These are phyloP conservation scores for Phalera bucephala DNA, from an alignment of 2,888 invertebrate species.

Conservation along the genomic window DNA sequence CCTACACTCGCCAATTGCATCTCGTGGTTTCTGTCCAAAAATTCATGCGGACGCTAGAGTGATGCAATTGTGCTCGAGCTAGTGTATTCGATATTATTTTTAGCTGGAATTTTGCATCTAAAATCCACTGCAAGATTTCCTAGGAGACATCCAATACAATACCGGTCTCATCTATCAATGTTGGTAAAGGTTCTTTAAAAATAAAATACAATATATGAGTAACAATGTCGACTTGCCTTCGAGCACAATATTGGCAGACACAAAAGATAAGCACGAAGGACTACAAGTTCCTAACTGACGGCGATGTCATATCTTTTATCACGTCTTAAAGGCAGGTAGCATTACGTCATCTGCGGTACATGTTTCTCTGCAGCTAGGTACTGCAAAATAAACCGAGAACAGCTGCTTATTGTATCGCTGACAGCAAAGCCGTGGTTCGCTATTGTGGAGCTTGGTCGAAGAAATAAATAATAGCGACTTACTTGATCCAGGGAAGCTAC, in stretches of 20 bases:
- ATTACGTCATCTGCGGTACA: slow-evolving; percentile 59
- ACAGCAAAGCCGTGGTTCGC: slow-evolving; percentile 69
- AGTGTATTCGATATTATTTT: slow-evolving; percentile 8
- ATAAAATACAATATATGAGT: slow-evolving; percentile 11
- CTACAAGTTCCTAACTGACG: slow-evolving; percentile 43
- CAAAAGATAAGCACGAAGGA: slow-evolving; percentile 50
- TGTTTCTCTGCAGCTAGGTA: slow-evolving; percentile 55
- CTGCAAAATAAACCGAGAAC: slow-evolving; percentile 63
- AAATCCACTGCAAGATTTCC: slow-evolving; percentile 18
- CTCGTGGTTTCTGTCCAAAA: slow-evolving; percentile 50
- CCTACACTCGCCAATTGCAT: slow-evolving; percentile 43
- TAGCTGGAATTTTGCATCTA: slow-evolving; percentile 1
- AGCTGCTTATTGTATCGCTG: slow-evolving; percentile 76
- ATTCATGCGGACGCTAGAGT: slow-evolving; percentile 48
- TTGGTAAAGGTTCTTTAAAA: slow-evolving; percentile 12
- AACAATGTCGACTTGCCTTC: slow-evolving; percentile 13
- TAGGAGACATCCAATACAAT: slow-evolving; percentile 20
- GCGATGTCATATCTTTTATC: slow-evolving; percentile 46
- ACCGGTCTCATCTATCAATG: slow-evolving; percentile 18
- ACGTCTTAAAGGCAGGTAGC: slow-evolving; percentile 57
- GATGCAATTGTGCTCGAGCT: slow-evolving; percentile 29
- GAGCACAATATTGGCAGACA: slow-evolving; percentile 39
- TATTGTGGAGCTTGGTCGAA: slow-evolving; percentile 64
- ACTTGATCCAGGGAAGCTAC: slow-evolving; percentile 68
- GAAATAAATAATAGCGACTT: slow-evolving; percentile 78